These are phyloP conservation scores for Eulemur albifrons DNA, from an alignment of 2,797 vertebrate genomes.

Conservation along the genomic window DNA sequence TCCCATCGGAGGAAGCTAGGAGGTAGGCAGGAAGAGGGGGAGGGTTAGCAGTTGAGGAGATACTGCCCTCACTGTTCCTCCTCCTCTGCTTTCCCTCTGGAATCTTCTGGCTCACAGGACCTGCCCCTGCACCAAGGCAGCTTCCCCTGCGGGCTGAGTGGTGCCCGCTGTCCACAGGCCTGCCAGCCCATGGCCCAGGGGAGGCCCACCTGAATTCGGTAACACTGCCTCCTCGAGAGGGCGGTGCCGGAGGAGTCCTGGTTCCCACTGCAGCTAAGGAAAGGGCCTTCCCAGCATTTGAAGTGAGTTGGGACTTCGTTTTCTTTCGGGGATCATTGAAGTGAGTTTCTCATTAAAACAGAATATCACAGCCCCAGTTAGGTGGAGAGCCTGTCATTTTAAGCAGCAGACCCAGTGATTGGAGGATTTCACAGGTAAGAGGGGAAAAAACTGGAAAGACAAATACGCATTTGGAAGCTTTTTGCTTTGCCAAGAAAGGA, in stretches of 20 bases:
- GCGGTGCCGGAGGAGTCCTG: not conserved
- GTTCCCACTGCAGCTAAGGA: not conserved
- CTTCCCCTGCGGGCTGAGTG: not conserved
- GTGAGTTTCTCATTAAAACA: not conserved
- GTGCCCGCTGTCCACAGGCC: not conserved
- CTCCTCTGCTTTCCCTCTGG: not conserved
- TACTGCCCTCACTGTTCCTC: not conserved
- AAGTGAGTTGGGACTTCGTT: not conserved
- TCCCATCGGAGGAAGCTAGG: not conserved
- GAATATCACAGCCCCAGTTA: rapidly evolving
- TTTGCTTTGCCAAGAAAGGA: not conserved
- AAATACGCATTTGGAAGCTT: not conserved
- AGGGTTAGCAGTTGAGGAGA: not conserved
- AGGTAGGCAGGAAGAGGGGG: not conserved
- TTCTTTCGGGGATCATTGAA: not conserved
- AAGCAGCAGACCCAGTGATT: not conserved
- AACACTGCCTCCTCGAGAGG: not conserved
- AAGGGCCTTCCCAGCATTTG: not conserved
- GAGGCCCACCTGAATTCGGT: not conserved
- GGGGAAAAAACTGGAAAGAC: not conserved
- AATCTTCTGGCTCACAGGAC: not conserved
- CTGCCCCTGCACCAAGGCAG: too few species aligned
- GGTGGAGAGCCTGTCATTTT: not conserved
- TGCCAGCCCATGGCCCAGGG: too few species aligned
- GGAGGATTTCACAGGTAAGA: not conserved